phyloP scores from a whole-genome alignment of 1,140 invertebrate genomes.

The Drosophila tani region DNA sequence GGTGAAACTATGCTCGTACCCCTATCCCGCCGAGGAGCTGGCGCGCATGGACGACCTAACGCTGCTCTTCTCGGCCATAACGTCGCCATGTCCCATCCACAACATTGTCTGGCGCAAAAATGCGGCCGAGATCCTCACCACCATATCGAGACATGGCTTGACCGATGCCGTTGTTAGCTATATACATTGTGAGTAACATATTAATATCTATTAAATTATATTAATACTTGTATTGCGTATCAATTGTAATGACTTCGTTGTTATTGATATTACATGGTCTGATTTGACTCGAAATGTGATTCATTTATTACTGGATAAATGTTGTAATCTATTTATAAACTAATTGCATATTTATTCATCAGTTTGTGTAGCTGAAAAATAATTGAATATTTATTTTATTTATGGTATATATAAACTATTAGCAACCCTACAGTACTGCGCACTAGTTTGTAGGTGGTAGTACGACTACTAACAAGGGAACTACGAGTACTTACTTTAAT shows the following conservation, averaged over 20 bases:
- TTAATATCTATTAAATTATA: background rate
- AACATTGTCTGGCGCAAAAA: slow-evolving; percentile 98
- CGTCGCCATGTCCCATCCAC: slow-evolving; percentile 95
- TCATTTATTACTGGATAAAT: background rate
- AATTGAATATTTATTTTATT: too few species aligned
- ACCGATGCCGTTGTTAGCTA: slow-evolving; percentile 97
- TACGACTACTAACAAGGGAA: too few species aligned
- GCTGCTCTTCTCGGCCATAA: slow-evolving; percentile 98
- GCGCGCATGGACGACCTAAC: slow-evolving; percentile 98
- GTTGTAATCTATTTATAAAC: too few species aligned
- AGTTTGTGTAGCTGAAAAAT: too few species aligned
- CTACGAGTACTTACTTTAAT: too few species aligned
- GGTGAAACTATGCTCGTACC: slow-evolving; percentile 95
- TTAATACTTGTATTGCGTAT: background rate
- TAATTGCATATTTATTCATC: too few species aligned
- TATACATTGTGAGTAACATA: slow-evolving; percentile 94
- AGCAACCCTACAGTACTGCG: too few species aligned
- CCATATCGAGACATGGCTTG: slow-evolving; percentile 96
- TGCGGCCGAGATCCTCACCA: slow-evolving; percentile 95
- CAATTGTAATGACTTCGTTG: background rate
- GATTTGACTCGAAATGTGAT: background rate
- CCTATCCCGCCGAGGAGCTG: slow-evolving; percentile 97
- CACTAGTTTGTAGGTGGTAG: too few species aligned
- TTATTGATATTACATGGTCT: too few species aligned
- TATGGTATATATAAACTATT: too few species aligned